Percentiles rank a stretch among this genome's conserved stretches.
phyloP scores from a whole-genome alignment of 1,140 invertebrate genomes.

The Drosophila mauritiana region DNA sequence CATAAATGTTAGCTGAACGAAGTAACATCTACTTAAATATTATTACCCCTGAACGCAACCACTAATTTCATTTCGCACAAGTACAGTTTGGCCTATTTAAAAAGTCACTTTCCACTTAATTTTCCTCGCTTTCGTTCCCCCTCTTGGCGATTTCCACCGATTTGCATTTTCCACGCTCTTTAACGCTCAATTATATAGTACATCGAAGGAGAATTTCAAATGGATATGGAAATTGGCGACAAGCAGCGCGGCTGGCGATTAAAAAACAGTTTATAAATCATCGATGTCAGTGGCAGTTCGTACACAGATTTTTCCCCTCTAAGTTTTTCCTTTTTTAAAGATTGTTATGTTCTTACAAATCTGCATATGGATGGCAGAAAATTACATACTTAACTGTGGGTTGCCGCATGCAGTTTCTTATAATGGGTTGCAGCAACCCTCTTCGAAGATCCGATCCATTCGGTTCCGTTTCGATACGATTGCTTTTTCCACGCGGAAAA shows the following conservation, averaged over 20 bases:
- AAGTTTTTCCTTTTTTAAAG: neutral
- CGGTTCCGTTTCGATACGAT: constrained; percentile 15
- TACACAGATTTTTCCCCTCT: constrained; percentile 1
- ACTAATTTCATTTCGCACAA: neutral
- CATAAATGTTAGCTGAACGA: too few relatives aligned
- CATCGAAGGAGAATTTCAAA: constrained; percentile 40
- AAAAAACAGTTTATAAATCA: constrained; percentile 77
- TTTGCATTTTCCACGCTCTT: constrained; percentile 39
- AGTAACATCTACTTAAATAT: too few relatives aligned
- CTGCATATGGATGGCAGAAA: constrained; percentile 60
- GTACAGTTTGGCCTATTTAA: constrained; percentile 23
- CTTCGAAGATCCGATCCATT: constrained; percentile 10
- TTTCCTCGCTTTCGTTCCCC: neutral
- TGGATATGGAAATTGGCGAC: constrained; percentile 32
- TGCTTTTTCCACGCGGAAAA: constrained; percentile 35
- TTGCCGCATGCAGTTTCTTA: constrained; percentile 66
- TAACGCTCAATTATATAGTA: constrained; percentile 52
- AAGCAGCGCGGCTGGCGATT: constrained; percentile 46
- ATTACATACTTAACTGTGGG: constrained; percentile 62
- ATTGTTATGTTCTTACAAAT: constrained; percentile 30
- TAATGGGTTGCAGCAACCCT: constrained; percentile 34
- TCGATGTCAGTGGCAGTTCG: constrained; percentile 41
- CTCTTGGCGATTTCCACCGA: constrained; percentile 13
- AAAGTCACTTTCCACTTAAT: constrained; percentile 17
- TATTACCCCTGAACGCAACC: neutral